Evolutionary conservation across 2,113 vertebrate species (phyloP).

Genomic region (Bubo bubo): DNA sequence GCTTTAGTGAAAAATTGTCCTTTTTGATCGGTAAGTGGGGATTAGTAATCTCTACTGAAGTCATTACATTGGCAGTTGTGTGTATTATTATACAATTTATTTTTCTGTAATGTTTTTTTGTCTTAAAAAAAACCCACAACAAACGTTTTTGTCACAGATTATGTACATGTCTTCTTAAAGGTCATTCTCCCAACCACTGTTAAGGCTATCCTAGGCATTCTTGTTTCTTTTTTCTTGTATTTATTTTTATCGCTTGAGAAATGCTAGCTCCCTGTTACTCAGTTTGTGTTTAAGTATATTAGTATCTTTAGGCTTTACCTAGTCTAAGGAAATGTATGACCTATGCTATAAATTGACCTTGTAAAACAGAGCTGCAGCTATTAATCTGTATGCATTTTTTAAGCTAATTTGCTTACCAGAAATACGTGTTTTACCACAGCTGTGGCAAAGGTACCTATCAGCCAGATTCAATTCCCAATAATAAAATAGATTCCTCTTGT

Average conservation of each 20-base stretch:
- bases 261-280: neutral
- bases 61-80: neutral
- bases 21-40: neutral
- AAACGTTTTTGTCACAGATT: neutral
- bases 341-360: neutral
- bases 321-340: neutral
- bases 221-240: neutral
- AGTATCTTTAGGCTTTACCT: neutral
- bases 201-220: neutral
- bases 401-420: neutral
- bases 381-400: neutral
- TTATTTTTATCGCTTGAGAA: neutral
- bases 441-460: neutral
- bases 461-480: neutral
- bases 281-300: neutral
- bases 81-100: neutral
- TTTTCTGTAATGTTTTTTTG: neutral
- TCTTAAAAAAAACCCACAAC: neutral
- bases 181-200: neutral
- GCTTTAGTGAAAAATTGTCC: neutral
- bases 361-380: neutral
- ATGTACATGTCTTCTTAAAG: neutral
- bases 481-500: neutral
- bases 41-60: neutral
- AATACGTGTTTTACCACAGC: neutral